Percentiles rank a stretch among this genome's conserved stretches.
These are phyloP conservation scores for Leuciscus idus DNA, from an alignment of 2,113 vertebrate species.

Conservation along the genomic window DNA sequence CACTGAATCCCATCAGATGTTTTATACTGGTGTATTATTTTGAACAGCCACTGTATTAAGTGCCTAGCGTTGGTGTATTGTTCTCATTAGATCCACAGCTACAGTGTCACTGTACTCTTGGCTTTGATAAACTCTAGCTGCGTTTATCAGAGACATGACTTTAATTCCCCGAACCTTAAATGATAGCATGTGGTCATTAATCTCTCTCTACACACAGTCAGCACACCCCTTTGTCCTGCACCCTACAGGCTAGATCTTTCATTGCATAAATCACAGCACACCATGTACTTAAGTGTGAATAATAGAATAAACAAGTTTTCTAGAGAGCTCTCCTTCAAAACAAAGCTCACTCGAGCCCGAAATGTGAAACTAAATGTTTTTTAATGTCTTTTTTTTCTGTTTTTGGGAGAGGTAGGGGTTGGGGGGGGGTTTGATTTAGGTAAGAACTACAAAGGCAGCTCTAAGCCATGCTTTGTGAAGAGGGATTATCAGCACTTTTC, in stretches of 20 bases:
- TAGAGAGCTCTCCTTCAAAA: neutral
- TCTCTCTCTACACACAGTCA: neutral
- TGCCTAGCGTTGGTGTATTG: neutral
- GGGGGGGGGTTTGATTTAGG: neutral
- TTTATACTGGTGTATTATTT: neutral
- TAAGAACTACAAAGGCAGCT: constrained; percentile 49
- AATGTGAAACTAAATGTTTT: constrained; percentile 34
- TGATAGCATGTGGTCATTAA: constrained; percentile 27
- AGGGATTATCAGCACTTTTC: constrained; percentile 43
- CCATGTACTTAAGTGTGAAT: neutral
- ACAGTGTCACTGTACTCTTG: constrained; percentile 2
- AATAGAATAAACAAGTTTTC: neutral
- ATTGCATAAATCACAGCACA: constrained; percentile 17
- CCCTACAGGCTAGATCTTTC: neutral
- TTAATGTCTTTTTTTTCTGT: neutral
- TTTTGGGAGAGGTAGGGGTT: no score
- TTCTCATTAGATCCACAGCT: neutral
- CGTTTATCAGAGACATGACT: constrained; percentile 24
- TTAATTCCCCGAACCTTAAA: constrained; percentile 21
- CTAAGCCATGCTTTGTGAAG: constrained; percentile 46
- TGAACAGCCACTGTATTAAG: constrained; percentile 11
- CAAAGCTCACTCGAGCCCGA: neutral
- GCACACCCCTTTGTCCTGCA: constrained; percentile 3
- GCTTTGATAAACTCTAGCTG: constrained; percentile 5
- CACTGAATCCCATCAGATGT: neutral